Percentiles rank a stretch among this genome's conserved stretches.
These are phyloP conservation scores for Silvanus unidentatus DNA, from an alignment of 2,888 invertebrate species.

Conservation along the genomic window DNA sequence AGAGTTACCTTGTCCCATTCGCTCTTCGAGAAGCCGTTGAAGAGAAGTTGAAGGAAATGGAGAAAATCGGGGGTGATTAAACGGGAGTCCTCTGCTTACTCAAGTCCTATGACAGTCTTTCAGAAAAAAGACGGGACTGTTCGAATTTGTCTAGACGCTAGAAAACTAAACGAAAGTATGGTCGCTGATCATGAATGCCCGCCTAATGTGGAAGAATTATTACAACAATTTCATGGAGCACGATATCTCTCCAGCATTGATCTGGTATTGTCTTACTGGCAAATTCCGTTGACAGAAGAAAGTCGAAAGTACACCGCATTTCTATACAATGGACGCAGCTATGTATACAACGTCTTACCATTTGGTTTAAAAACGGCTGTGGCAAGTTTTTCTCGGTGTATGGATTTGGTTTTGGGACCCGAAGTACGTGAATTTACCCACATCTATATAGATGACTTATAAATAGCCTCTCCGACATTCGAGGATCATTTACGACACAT, in stretches of 20 bases:
- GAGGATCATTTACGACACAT: conserved; percentile 20
- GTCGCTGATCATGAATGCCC: conserved; percentile 2
- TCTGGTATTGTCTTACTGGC: neutral
- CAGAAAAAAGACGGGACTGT: conserved; percentile 10
- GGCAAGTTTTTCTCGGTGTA: neutral
- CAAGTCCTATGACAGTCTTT: conserved; percentile 8
- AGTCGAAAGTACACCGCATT: conserved; percentile 1
- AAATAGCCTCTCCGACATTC: conserved; percentile 23
- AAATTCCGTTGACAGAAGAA: neutral
- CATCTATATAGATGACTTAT: conserved; percentile 29
- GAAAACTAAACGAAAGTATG: conserved; percentile 2
- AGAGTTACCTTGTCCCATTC: conserved; percentile 11
- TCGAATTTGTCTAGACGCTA: conserved; percentile 11
- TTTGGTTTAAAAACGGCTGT: conserved; percentile 2
- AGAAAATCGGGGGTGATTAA: conserved; percentile 8
- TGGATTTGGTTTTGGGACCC: conserved; percentile 18
- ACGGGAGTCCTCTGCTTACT: conserved; percentile 6
- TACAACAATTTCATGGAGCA: neutral
- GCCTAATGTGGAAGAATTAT: neutral
- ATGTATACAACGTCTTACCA: conserved; percentile 2
- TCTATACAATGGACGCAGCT: neutral
- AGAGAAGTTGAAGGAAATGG: conserved; percentile 10
- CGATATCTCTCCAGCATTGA: conserved; percentile 2
- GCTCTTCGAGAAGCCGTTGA: conserved; percentile 4
- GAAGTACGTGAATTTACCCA: conserved; percentile 20